Conservation (phyloP, 2,113 vertebrate genomes). For the Charadrius vociferus region DNA sequence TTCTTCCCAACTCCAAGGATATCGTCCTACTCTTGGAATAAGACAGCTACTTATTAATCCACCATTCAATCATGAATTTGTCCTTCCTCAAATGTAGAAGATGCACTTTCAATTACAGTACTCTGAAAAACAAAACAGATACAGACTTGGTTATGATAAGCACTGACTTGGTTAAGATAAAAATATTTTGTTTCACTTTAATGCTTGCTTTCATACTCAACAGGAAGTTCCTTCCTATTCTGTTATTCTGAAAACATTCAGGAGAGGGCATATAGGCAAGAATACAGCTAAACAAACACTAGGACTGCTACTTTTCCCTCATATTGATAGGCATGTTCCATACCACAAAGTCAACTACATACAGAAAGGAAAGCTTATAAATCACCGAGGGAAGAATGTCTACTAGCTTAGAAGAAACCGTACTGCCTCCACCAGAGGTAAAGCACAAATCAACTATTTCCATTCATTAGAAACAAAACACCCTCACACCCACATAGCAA, state of each 20-base stretch:
- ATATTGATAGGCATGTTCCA: neutral
- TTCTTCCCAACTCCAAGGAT: constrained; percentile 43
- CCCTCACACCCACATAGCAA: accelerated
- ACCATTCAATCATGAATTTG: constrained; percentile 61
- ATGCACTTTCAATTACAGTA: constrained; percentile 42
- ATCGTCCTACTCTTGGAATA: constrained; percentile 41
- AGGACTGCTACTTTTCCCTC: neutral
- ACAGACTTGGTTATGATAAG: neutral
- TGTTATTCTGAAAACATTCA: neutral
- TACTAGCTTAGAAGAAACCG: neutral
- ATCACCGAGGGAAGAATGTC: neutral
- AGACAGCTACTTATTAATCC: constrained; percentile 55
- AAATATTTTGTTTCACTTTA: neutral
- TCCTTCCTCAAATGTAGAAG: constrained; percentile 25
- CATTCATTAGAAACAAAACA: neutral
- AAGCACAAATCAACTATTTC: neutral
- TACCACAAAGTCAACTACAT: neutral
- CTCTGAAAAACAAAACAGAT: constrained; percentile 73
- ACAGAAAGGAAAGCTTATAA: neutral
- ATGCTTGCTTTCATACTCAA: neutral
- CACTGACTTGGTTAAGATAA: neutral
- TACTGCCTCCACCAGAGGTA: neutral
- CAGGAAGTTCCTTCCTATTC: neutral
- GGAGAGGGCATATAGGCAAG: neutral
- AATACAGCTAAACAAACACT: neutral